These are phyloP conservation scores for Poeciliopsis turrubarensis DNA, from an alignment of 2,113 vertebrate genomes.

Conservation along the genomic window DNA sequence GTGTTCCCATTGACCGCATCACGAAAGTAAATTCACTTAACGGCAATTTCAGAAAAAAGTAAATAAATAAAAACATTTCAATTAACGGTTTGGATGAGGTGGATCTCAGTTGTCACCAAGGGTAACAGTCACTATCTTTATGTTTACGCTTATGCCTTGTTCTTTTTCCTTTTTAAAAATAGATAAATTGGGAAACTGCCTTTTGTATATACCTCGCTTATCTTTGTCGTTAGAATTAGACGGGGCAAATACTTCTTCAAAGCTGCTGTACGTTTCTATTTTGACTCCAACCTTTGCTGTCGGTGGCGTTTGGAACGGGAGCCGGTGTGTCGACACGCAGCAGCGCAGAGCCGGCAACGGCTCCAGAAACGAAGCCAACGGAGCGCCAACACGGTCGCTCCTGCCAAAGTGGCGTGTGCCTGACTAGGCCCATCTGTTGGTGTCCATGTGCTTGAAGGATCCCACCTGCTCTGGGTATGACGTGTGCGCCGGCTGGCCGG, in stretches of 20 bases:
- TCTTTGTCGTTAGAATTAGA: too few relatives aligned
- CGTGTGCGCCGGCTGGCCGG: slow-evolving; percentile 38
- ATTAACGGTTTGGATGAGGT: too few relatives aligned
- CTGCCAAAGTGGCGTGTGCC: slow-evolving; percentile 75
- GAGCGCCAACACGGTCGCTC: slow-evolving; percentile 45
- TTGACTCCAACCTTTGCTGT: slow-evolving; percentile 21
- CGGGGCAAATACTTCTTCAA: too few relatives aligned
- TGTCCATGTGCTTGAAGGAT: slow-evolving; percentile 59
- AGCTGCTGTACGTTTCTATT: neutral
- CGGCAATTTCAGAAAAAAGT: too few relatives aligned
- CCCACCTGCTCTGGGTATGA: slow-evolving; percentile 56
- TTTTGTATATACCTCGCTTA: too few relatives aligned
- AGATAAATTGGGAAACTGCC: too few relatives aligned
- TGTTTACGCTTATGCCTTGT: neutral
- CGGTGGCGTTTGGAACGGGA: slow-evolving; percentile 21
- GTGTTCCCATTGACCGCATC: too few relatives aligned
- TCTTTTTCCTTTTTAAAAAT: neutral
- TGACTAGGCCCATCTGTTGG: slow-evolving; percentile 73
- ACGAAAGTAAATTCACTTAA: too few relatives aligned
- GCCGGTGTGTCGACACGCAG: slow-evolving; percentile 51
- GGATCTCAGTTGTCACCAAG: too few relatives aligned
- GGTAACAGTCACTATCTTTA: too few relatives aligned
- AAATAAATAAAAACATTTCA: too few relatives aligned
- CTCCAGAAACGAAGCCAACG: slow-evolving; percentile 48
- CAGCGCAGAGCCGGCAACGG: slow-evolving; percentile 37